Evolutionary conservation across 2,888 invertebrate genomes (phyloP), one percentile per base, ranked within the genome.

Genomic region (Chrysomela aeneicollis): DNA sequence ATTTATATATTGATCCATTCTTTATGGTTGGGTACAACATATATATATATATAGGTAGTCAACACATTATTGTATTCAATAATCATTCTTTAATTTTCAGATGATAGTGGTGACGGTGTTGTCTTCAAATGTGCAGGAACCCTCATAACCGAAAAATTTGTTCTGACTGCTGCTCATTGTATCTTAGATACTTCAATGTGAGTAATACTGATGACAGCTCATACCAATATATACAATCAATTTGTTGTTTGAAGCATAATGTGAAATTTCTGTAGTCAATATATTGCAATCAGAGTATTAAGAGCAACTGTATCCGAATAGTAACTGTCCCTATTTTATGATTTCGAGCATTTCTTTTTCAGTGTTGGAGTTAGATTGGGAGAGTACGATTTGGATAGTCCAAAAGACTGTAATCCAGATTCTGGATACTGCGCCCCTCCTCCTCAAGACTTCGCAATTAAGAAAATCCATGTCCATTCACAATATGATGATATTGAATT

Each of bases 131-230:
- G 87, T 70, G 86, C 84, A 1, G 87, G 85, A 18, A 84, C 83
- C 0, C 72, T 87, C 1, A 85, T 87, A 60, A 85, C 75, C 65
- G 78, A 80, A 3, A 78, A 82, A 46, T 86, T 85, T 72, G 79
- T 86, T 4, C 66, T 86, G 32, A 86, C 86, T 1, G 87, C 86
- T 0, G 86, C 84, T 1, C 92, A 92, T 74, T 92, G 92, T 73
- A 71, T 79, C 22, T 52, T 73, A 12, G 76, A 78, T 53, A 64
- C 73, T 1, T 58, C 72, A 12, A 66, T 77, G 78, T 77, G 74
- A 77, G 76, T 76, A 67, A 26, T 26, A 26, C 18, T 21, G n/a
- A 51, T 51, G 22, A 51, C 3, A 1, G 30, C 51, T n/a, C n/a
- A n/a, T n/a, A n/a, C n/a, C n/a, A n/a, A n/a, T n/a, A n/a, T n/a